phyloP scores from a whole-genome alignment of 2,113 vertebrate genomes.

The Antigone vipio region DNA sequence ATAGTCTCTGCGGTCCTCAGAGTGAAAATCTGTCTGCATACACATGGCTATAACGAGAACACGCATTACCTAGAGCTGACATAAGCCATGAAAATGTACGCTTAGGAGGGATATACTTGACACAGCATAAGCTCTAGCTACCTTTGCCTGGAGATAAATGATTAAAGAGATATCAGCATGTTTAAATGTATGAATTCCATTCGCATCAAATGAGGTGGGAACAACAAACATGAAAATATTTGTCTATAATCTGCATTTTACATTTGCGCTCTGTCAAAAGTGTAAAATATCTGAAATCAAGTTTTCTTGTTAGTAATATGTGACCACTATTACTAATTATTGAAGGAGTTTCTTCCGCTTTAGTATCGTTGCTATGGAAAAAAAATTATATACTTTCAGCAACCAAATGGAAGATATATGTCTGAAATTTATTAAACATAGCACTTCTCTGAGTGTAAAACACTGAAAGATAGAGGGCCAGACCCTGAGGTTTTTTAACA shows the following conservation, averaged over 20 bases:
- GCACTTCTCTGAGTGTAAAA: not conserved
- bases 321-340: not conserved
- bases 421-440: not conserved
- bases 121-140: not conserved
- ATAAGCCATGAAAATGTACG: not conserved
- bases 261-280: not conserved
- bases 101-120: not conserved
- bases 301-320: not conserved
- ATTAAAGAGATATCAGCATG: not conserved
- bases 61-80: not conserved
- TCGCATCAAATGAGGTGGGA: not conserved
- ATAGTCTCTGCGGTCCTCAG: not conserved
- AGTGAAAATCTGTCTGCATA: accelerated
- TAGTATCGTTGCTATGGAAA: not conserved
- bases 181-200: not conserved
- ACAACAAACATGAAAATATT: not conserved
- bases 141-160: not conserved
- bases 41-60: not conserved
- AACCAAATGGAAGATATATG: not conserved
- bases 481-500: not conserved
- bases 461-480: not conserved
- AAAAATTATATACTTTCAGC: not conserved
- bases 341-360: not conserved
- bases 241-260: not conserved
- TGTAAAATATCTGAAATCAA: not conserved